phyloP scores from a whole-genome alignment of 2,113 vertebrate genomes.

The Camarhynchus parvulus region DNA sequence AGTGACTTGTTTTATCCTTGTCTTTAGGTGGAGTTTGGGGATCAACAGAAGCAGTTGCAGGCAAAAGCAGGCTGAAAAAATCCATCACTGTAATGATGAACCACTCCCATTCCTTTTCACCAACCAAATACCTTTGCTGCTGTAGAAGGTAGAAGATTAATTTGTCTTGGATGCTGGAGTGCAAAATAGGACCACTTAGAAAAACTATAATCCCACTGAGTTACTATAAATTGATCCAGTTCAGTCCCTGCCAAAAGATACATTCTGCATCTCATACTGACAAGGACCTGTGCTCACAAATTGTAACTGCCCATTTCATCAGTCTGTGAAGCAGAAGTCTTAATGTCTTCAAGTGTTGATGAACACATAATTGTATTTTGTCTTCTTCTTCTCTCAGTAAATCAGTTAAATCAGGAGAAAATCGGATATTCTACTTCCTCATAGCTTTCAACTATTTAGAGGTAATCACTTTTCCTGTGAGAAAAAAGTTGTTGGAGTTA shows the following conservation, averaged over 20 bases:
- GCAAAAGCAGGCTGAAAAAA: neutral
- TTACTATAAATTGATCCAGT: neutral
- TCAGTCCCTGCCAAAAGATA: neutral
- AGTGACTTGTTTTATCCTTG: neutral
- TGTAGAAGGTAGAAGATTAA: neutral
- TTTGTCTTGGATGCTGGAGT: neutral
- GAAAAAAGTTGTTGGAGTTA: neutral
- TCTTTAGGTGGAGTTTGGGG: neutral
- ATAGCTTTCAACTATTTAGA: neutral
- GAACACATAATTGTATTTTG: neutral
- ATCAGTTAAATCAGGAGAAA: neutral
- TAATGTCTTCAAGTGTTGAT: neutral
- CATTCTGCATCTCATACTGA: neutral
- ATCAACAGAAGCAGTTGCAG: neutral
- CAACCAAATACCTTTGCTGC: neutral
- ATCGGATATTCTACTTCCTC: neutral
- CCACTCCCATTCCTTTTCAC: conserved; percentile 1
- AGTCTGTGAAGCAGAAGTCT: neutral
- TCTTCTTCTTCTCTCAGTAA: neutral
- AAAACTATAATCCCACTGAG: neutral
- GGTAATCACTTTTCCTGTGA: neutral
- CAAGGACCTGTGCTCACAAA: neutral
- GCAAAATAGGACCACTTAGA: neutral
- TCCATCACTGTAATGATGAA: neutral
- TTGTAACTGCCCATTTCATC: neutral